A percentile compares a stretch with the other conserved stretches of the same genome.
Evolutionary conservation across 2,888 invertebrate species (phyloP).

Genomic region (Acronicta aceris): DNA sequence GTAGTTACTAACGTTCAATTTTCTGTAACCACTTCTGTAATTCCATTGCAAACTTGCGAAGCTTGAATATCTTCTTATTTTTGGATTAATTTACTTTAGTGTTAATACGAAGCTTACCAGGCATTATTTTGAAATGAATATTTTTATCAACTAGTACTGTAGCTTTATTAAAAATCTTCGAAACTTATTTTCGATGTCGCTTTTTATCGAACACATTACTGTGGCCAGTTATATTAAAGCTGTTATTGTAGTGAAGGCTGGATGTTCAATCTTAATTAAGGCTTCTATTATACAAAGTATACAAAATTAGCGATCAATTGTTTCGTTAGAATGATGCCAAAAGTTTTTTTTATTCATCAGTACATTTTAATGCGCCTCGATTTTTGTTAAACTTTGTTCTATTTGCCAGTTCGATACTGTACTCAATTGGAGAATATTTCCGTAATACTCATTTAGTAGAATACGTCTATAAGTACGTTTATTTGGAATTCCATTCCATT

Average conservation of each 20-base stretch:
- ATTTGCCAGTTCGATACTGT: constrained; percentile 45
- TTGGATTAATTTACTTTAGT: constrained; percentile 81
- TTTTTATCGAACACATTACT: constrained; percentile 77
- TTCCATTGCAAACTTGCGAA: constrained; percentile 75
- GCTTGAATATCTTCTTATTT: constrained; percentile 79
- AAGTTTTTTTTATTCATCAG: constrained; percentile 44
- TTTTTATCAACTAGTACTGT: constrained; percentile 61
- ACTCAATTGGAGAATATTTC: constrained; percentile 49
- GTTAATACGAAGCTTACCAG: constrained; percentile 74
- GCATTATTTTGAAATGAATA: constrained; percentile 67
- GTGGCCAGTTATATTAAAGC: constrained; percentile 87
- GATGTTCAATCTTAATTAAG: constrained; percentile 71
- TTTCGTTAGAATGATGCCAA: constrained; percentile 55
- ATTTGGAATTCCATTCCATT: constrained; percentile 51
- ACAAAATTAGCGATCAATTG: constrained; percentile 51
- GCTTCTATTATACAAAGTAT: constrained; percentile 61
- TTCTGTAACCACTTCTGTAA: constrained; percentile 74
- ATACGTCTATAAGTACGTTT: constrained; percentile 53
- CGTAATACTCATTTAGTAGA: constrained; percentile 75
- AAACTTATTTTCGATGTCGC: constrained; percentile 73
- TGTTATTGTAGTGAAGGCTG: constrained; percentile 80
- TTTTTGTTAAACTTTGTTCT: constrained; percentile 46
- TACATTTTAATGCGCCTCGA: constrained; percentile 37
- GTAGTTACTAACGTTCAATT: constrained; percentile 79
- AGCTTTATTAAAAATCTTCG: constrained; percentile 67